Conservation (phyloP, 1,140 invertebrate genomes). For the Proctacanthus coquilletti region DNA sequence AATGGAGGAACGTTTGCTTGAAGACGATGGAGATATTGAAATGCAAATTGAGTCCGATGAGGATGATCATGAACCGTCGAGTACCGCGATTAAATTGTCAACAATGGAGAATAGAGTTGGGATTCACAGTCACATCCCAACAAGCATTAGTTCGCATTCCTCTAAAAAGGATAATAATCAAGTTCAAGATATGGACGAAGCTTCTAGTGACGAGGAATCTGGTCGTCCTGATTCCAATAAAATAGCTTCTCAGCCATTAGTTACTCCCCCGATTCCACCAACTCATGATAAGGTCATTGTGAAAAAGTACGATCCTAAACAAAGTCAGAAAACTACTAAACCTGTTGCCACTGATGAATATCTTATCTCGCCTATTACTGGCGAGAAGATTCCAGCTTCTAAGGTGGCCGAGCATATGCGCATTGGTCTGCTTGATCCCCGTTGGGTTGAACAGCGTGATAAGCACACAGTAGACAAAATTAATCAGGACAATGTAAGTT, state of each 20-base stretch:
- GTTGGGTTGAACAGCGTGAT: slow-evolving; percentile 95
- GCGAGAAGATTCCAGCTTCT: slow-evolving; percentile 89
- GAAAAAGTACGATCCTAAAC: slow-evolving; percentile 96
- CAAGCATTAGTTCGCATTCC: too few relatives aligned
- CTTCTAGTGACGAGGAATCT: slow-evolving; percentile 60
- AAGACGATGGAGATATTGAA: slow-evolving; percentile 46
- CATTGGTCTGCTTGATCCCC: slow-evolving; percentile 90
- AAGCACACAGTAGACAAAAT: slow-evolving; percentile 57
- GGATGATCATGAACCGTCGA: slow-evolving; percentile 42
- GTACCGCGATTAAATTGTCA: slow-evolving; percentile 31
- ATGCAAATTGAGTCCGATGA: slow-evolving; percentile 49
- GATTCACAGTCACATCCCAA: slow-evolving; percentile 30
- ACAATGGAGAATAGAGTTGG: slow-evolving; percentile 44
- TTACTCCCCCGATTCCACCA: slow-evolving; percentile 49
- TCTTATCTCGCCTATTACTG: slow-evolving; percentile 95
- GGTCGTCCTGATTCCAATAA: slow-evolving; percentile 33
- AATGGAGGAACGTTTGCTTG: slow-evolving; percentile 45
- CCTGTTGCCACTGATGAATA: slow-evolving; percentile 64
- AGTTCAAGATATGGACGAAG: slow-evolving; percentile 84
- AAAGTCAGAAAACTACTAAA: slow-evolving; percentile 39
- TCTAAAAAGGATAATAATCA: slow-evolving; percentile 31
- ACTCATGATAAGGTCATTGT: slow-evolving; percentile 90
- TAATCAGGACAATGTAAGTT: slow-evolving; percentile 31
- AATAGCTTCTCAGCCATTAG: slow-evolving; percentile 22
- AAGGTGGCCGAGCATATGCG: slow-evolving; percentile 97